These are phyloP conservation scores for Sceloporus tristichus DNA, from an alignment of 2,113 vertebrate species.

Conservation along the genomic window DNA sequence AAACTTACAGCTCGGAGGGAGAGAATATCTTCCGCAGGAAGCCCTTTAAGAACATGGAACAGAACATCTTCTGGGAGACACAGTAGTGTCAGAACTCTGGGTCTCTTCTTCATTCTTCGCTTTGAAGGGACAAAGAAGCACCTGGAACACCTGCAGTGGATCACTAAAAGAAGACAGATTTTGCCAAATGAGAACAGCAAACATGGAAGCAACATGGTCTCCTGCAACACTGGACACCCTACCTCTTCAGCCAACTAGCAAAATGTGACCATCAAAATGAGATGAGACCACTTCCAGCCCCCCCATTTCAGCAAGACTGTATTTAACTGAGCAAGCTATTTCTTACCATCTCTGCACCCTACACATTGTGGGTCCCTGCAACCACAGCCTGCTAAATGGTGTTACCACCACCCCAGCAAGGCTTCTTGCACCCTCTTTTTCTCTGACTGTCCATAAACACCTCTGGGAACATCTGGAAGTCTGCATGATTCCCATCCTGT, in stretches of 20 bases:
- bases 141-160: slow-evolving; percentile 94
- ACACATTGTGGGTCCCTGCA: not conserved
- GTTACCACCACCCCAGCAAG: too few species aligned
- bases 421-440: not conserved
- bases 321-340: not conserved
- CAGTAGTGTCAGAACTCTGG: slow-evolving; percentile 83
- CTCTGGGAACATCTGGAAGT: too few species aligned
- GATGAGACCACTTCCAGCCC: too few species aligned
- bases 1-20: slow-evolving; percentile 91
- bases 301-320: too few species aligned
- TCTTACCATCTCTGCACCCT: too few species aligned
- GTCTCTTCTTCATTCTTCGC: slow-evolving; percentile 86
- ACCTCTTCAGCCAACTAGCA: not conserved
- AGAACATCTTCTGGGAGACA: slow-evolving; percentile 93
- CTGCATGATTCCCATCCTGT: not conserved
- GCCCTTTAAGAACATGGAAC: slow-evolving; percentile 90
- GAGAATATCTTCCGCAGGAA: slow-evolving; percentile 92
- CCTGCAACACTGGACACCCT: not conserved
- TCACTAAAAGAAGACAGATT: slow-evolving; percentile 63
- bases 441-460: too few species aligned
- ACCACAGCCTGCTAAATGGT: not conserved
- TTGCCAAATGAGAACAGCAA: not conserved
- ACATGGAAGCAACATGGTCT: too few species aligned
- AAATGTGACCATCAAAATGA: too few species aligned
- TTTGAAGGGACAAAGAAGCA: slow-evolving; percentile 88